Evolutionary conservation across 2,797 vertebrate genomes (phyloP).

Genomic region (Echiichthys vipera): DNA sequence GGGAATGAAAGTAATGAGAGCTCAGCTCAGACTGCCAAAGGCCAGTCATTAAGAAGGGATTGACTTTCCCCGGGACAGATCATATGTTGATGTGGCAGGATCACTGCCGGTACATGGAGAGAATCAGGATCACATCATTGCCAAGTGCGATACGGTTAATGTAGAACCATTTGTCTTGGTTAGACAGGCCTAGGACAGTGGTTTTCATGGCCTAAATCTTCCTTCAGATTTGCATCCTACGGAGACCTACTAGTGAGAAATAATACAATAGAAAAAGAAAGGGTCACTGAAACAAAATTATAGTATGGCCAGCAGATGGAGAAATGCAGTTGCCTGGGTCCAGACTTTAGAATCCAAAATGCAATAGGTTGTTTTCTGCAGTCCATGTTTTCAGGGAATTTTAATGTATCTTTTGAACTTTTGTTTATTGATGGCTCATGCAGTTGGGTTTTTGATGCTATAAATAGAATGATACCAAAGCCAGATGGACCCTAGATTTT

Average conservation of each 20-base stretch:
- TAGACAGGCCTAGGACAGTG: background rate
- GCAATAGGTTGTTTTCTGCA: background rate
- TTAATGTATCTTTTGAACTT: slow-evolving; percentile 7
- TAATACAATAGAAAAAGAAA: background rate
- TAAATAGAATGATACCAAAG: slow-evolving; percentile 30
- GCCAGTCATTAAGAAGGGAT: slow-evolving; percentile 48
- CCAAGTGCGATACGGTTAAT: slow-evolving; percentile 18
- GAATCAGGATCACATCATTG: slow-evolving; percentile 34
- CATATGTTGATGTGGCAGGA: slow-evolving; percentile 32
- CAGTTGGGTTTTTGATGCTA: slow-evolving; percentile 39
- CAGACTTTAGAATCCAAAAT: too few species aligned
- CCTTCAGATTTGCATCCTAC: background rate
- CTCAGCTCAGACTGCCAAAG: slow-evolving; percentile 48
- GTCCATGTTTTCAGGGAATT: background rate
- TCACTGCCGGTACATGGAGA: slow-evolving; percentile 14
- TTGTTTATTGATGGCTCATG: slow-evolving; percentile 9
- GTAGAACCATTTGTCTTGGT: slow-evolving; percentile 12
- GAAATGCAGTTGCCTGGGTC: too few species aligned
- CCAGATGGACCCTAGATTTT: slow-evolving; percentile 33
- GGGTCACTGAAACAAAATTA: background rate
- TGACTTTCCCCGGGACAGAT: slow-evolving; percentile 35
- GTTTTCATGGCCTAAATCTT: background rate
- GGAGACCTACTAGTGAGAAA: background rate
- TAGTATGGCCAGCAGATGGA: background rate
- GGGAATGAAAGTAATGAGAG: slow-evolving; percentile 40